phyloP scores from a whole-genome alignment of 2,797 vertebrate species.

The Sebastes jordani region DNA sequence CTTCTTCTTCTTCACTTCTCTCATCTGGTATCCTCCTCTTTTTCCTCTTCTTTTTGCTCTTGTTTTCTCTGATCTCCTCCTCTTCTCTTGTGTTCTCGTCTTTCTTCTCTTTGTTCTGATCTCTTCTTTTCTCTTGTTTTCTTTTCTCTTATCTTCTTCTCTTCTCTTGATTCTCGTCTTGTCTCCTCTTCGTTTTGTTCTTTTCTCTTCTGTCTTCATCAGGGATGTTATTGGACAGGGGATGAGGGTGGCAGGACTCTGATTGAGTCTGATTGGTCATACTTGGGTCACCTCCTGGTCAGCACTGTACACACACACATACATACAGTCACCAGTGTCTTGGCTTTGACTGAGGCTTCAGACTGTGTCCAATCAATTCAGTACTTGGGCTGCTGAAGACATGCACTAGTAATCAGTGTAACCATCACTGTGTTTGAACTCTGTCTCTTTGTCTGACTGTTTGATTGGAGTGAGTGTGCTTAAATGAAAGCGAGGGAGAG shows the following conservation, averaged over 20 bases:
- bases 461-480: constrained; percentile 66
- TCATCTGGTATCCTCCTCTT: neutral
- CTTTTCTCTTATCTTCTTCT: neutral
- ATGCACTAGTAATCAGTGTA: constrained; percentile 74
- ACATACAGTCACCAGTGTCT: constrained; percentile 46
- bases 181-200: neutral
- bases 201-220: neutral
- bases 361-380: constrained; percentile 77
- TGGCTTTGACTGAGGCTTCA: constrained; percentile 63
- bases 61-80: neutral
- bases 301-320: constrained; percentile 28
- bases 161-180: neutral
- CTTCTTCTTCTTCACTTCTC: neutral
- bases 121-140: neutral
- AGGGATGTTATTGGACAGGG: constrained; percentile 35
- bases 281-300: constrained; percentile 68
- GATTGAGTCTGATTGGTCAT: constrained; percentile 66
- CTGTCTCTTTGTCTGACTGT: constrained; percentile 65
- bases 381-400: constrained; percentile 63
- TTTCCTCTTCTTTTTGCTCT: neutral
- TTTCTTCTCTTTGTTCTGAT: neutral
- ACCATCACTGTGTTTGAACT: constrained; percentile 75
- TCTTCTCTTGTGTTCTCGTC: neutral
- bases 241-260: constrained; percentile 51
- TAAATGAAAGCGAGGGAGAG: constrained; percentile 47